Percentiles rank a stretch among this genome's conserved stretches.
phyloP scores from a whole-genome alignment of 2,113 vertebrate species.

The Rhinopomastus cyanomelas region DNA sequence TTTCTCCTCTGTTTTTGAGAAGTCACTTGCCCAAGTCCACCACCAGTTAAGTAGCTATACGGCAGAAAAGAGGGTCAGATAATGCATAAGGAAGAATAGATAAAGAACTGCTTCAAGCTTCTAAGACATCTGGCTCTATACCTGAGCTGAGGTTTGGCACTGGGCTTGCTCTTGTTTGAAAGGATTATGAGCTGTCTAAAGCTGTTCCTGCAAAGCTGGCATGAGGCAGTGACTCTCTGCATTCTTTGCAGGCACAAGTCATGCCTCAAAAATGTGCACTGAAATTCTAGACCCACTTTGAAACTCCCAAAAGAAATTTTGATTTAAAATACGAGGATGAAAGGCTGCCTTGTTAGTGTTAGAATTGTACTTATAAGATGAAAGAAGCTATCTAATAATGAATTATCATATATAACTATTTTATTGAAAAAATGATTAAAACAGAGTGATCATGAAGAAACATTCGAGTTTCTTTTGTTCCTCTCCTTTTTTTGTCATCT shows the following conservation, averaged over 20 bases:
- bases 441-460: conserved; percentile 25
- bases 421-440: conserved; percentile 55
- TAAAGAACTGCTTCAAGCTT: not conserved
- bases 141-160: not conserved
- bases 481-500: conserved; percentile 4
- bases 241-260: not conserved
- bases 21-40: not conserved
- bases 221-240: not conserved
- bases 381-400: conserved; percentile 33
- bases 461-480: conserved; percentile 45
- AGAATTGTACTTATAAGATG: conserved; percentile 11
- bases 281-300: not conserved
- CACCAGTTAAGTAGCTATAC: not conserved
- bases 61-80: not conserved
- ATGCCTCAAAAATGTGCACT: not conserved
- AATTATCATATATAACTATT: conserved; percentile 50
- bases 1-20: not conserved
- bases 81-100: not conserved
- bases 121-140: not conserved
- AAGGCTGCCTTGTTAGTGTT: not conserved
- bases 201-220: not conserved
- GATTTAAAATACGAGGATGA: not conserved
- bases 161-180: not conserved
- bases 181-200: not conserved
- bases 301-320: not conserved